phyloP scores from a whole-genome alignment of 2,888 invertebrate genomes.

The Plutella xylostella region DNA sequence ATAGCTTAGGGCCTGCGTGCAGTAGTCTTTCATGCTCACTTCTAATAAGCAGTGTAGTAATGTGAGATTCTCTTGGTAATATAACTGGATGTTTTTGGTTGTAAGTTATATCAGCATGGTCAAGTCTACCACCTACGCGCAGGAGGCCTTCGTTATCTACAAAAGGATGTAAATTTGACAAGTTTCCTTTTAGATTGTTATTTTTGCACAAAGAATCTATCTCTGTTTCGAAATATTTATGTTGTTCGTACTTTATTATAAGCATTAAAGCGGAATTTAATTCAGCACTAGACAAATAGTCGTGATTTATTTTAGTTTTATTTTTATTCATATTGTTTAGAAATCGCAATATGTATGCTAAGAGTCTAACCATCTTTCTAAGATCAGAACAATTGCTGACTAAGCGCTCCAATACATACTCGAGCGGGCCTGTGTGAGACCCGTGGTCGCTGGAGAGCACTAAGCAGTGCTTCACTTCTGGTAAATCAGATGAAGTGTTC shows the following conservation, averaged over 20 bases:
- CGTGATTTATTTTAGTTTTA: not conserved
- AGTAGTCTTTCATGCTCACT: conserved; percentile 11
- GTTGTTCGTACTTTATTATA: not conserved
- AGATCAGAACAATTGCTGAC: too few relatives aligned
- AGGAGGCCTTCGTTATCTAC: not conserved
- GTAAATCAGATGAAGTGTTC: too few relatives aligned
- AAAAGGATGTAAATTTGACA: conserved; percentile 1
- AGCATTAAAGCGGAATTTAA: not conserved
- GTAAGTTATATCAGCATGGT: conserved; percentile 1
- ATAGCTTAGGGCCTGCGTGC: conserved; percentile 13
- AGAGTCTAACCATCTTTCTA: too few relatives aligned
- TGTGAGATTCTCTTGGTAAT: not conserved
- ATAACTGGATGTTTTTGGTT: conserved; percentile 4
- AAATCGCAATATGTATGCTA: not conserved
- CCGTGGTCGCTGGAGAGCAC: too few relatives aligned
- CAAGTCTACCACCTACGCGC: conserved; percentile 4
- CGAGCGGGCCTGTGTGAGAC: too few relatives aligned
- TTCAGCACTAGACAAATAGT: not conserved
- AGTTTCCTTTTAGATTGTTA: not conserved
- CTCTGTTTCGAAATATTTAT: not conserved
- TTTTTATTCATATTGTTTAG: not conserved
- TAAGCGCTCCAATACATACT: too few relatives aligned
- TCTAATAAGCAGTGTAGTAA: not conserved
- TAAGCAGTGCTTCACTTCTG: too few relatives aligned
- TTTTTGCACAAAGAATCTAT: not conserved